Evolutionary conservation across 2,797 vertebrate genomes (phyloP).

Genomic region (Scomberomorus guttatus): DNA sequence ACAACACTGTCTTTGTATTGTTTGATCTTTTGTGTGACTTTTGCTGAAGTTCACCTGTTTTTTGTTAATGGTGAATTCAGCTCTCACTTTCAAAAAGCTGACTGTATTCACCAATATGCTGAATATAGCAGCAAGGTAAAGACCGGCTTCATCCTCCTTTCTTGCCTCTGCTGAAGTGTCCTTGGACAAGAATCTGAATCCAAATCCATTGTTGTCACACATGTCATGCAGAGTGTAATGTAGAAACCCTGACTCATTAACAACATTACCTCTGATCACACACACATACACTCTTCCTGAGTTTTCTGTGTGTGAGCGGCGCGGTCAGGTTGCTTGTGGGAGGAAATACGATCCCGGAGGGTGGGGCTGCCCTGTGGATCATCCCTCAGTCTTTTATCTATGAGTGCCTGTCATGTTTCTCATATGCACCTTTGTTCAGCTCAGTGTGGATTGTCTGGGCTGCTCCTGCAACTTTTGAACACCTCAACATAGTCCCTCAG

Average conservation of each 20-base stretch:
- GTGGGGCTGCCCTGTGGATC: constrained; percentile 76
- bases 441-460: constrained; percentile 61
- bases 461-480: constrained; percentile 39
- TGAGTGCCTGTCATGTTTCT: constrained; percentile 77
- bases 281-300: constrained; percentile 49
- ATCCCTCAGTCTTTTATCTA: constrained; percentile 66
- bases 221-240: neutral
- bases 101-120: neutral
- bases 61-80: neutral
- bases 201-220: neutral
- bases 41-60: neutral
- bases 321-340: constrained; percentile 71
- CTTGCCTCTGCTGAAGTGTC: constrained; percentile 22
- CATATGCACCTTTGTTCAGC: constrained; percentile 49
- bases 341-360: constrained; percentile 80
- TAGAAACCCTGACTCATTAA: neutral
- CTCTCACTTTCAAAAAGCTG: too few species aligned
- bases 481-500: constrained; percentile 57
- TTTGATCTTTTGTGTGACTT: neutral
- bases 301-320: constrained; percentile 56
- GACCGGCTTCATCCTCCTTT: neutral
- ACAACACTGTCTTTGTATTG: neutral
- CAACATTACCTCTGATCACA: constrained; percentile 2
- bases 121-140: neutral
- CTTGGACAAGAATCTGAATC: constrained; percentile 23